These are phyloP conservation scores for Erethizon dorsatum DNA, from an alignment of 2,797 vertebrate genomes.

Conservation along the genomic window DNA sequence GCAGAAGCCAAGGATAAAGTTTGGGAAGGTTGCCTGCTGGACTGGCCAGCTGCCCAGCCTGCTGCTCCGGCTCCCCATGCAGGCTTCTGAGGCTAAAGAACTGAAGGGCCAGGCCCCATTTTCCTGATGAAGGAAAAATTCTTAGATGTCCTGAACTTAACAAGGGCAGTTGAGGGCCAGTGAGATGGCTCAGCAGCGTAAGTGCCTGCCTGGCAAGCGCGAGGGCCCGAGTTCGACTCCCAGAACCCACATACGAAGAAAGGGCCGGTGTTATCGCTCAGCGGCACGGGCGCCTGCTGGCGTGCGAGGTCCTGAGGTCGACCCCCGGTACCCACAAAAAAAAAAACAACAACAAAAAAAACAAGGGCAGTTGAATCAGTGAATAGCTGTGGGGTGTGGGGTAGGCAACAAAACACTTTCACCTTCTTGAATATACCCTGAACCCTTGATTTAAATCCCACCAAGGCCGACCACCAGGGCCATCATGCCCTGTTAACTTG, in stretches of 20 bases:
- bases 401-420: neutral
- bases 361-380: neutral
- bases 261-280: too few relatives aligned
- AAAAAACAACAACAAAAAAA: too few relatives aligned
- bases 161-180: too few relatives aligned
- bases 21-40: neutral
- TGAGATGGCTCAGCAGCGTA: too few relatives aligned
- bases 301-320: too few relatives aligned
- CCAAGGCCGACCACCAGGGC: neutral
- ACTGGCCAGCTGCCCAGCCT: neutral
- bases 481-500: fast-evolving
- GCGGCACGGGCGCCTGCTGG: too few relatives aligned
- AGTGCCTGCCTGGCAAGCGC: too few relatives aligned
- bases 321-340: too few relatives aligned
- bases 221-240: too few relatives aligned
- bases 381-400: neutral
- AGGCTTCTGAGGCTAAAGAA: neutral
- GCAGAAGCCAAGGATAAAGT: neutral
- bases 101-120: neutral
- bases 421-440: neutral
- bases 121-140: neutral
- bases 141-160: neutral
- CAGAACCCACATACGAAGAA: too few relatives aligned
- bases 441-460: neutral
- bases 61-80: neutral